phyloP scores from a whole-genome alignment of 2,113 vertebrate species.

The Vidua macroura region DNA sequence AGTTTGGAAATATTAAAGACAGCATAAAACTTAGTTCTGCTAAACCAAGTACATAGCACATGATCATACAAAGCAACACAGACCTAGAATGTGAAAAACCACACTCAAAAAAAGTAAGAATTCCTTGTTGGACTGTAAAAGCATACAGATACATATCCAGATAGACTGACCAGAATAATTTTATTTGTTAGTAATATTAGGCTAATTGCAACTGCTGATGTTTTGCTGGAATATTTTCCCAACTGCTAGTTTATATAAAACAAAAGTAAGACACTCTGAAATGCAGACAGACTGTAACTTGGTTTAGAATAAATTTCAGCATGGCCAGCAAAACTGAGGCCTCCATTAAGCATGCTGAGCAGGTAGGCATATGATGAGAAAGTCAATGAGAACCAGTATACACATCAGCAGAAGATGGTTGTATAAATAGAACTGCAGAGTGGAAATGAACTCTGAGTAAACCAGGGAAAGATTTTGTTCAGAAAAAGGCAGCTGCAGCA shows the following conservation, averaged over 20 bases:
- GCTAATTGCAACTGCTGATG: not conserved
- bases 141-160: not conserved
- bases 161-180: not conserved
- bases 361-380: not conserved
- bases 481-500: not conserved
- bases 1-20: not conserved
- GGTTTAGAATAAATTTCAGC: not conserved
- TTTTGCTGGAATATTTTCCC: not conserved
- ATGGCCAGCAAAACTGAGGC: not conserved
- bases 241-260: not conserved
- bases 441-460: constrained; percentile 2
- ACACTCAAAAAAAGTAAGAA: not conserved
- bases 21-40: not conserved
- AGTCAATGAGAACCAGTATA: not conserved
- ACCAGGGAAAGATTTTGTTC: not conserved
- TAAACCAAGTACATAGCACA: not conserved
- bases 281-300: not conserved
- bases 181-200: not conserved
- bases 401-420: not conserved
- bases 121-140: not conserved
- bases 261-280: not conserved
- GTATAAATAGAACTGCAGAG: not conserved
- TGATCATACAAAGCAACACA: not conserved
- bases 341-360: not conserved
- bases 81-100: not conserved